Percentiles rank a stretch among this genome's conserved stretches.
Evolutionary conservation across 2,888 invertebrate genomes (phyloP).

Genomic region (Dolichopus griseipennis): DNA sequence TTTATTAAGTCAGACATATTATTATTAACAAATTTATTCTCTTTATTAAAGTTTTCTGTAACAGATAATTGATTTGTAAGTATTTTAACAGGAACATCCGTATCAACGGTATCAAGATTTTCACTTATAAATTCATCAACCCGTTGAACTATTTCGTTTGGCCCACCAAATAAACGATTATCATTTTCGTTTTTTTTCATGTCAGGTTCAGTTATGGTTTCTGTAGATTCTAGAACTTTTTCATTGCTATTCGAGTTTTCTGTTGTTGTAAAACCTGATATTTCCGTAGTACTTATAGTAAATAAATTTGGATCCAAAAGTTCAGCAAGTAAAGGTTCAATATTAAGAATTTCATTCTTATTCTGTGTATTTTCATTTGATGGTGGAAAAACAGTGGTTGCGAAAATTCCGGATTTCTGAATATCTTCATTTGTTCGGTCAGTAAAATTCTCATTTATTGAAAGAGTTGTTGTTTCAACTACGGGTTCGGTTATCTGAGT

Average conservation of each 20-base stretch:
- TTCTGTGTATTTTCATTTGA: constrained; percentile 9
- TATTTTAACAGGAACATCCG: constrained; percentile 22
- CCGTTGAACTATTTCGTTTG: neutral
- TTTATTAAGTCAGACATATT: constrained; percentile 39
- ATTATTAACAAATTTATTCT: neutral
- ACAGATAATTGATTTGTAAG: constrained; percentile 30
- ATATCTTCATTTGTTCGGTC: neutral
- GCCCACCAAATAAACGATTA: neutral
- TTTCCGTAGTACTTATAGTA: constrained; percentile 27
- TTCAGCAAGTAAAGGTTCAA: constrained; percentile 32
- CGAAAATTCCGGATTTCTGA: constrained; percentile 18
- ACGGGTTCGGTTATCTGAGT: constrained; percentile 18
- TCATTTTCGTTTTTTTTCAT: neutral
- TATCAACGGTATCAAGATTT: constrained; percentile 21
- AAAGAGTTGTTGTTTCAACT: constrained; percentile 13
- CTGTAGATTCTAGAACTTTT: neutral
- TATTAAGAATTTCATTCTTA: constrained; percentile 27
- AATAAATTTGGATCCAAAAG: constrained; percentile 30
- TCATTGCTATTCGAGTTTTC: no score
- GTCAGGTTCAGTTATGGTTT: no score
- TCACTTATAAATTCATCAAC: constrained; percentile 12
- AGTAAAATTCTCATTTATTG: constrained; percentile 19
- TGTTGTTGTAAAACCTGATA: constrained; percentile 12
- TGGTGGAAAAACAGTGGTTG: neutral
- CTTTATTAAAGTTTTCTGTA: constrained; percentile 23